Conservation (phyloP, 2,888 invertebrate genomes). For the Helleia helle region DNA sequence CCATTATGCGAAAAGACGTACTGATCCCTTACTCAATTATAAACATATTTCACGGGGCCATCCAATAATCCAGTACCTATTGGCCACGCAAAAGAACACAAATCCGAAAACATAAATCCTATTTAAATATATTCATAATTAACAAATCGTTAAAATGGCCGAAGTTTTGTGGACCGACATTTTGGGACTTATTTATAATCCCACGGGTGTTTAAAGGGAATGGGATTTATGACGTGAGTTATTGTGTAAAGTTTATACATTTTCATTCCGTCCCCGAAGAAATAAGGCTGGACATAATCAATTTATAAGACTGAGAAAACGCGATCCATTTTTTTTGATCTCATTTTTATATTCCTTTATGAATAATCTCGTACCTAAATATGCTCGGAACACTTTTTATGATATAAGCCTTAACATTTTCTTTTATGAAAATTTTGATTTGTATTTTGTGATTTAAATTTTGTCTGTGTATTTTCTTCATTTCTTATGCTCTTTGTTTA, state of each 20-base stretch:
- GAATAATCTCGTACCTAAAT: neutral
- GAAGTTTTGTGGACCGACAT: neutral
- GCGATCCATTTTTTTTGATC: neutral
- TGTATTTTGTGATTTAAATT: too few relatives aligned
- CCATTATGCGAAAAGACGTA: too few relatives aligned
- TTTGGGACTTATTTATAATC: neutral
- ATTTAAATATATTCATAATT: too few relatives aligned
- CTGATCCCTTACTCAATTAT: too few relatives aligned
- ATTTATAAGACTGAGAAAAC: slow-evolving; percentile 1
- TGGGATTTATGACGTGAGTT: neutral
- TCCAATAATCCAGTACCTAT: too few relatives aligned
- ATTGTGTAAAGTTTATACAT: slow-evolving; percentile 7
- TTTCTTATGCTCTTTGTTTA: too few relatives aligned
- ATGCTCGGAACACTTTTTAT: neutral
- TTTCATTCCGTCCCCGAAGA: slow-evolving; percentile 3
- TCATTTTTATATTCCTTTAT: neutral
- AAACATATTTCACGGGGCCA: too few relatives aligned
- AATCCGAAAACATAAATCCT: too few relatives aligned
- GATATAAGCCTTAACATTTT: neutral
- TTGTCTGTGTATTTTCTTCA: too few relatives aligned
- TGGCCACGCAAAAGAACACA: too few relatives aligned
- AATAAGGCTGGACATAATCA: slow-evolving; percentile 7
- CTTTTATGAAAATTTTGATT: neutral
- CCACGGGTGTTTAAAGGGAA: neutral
- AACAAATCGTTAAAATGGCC: too few relatives aligned